These are phyloP conservation scores for Galemys pyrenaicus DNA, from an alignment of 2,113 vertebrate genomes.

Conservation along the genomic window DNA sequence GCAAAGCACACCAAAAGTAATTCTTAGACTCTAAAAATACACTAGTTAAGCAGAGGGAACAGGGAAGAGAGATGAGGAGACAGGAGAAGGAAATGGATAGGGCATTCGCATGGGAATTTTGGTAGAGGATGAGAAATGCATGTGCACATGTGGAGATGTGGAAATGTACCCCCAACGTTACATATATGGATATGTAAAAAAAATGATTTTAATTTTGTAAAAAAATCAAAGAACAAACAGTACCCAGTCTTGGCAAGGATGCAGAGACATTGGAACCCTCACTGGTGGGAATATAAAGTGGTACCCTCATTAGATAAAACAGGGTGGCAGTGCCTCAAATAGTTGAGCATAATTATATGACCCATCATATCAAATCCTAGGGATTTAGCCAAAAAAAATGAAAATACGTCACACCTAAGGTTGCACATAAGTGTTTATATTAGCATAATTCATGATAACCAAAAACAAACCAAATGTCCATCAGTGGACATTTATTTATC, in stretches of 20 bases:
- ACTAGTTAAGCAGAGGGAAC: too few species aligned
- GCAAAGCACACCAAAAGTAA: too few species aligned
- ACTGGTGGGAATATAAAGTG: accelerated
- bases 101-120: too few species aligned
- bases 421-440: too few species aligned
- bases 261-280: neutral
- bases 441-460: neutral
- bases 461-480: too few species aligned
- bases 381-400: neutral
- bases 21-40: too few species aligned
- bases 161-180: too few species aligned
- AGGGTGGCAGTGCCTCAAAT: neutral
- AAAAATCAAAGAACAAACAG: neutral
- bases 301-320: accelerated
- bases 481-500: neutral
- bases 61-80: too few species aligned
- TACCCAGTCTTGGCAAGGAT: neutral
- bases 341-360: neutral
- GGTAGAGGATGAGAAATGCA: too few species aligned
- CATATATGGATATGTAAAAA: too few species aligned
- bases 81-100: too few species aligned
- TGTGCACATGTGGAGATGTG: too few species aligned
- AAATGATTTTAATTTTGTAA: neutral
- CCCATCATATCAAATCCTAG: neutral
- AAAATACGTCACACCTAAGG: neutral